Evolutionary conservation across 2,113 vertebrate genomes (phyloP), one percentile per base, ranked within the genome.

Genomic region (Myxocyprinus asiaticus): DNA sequence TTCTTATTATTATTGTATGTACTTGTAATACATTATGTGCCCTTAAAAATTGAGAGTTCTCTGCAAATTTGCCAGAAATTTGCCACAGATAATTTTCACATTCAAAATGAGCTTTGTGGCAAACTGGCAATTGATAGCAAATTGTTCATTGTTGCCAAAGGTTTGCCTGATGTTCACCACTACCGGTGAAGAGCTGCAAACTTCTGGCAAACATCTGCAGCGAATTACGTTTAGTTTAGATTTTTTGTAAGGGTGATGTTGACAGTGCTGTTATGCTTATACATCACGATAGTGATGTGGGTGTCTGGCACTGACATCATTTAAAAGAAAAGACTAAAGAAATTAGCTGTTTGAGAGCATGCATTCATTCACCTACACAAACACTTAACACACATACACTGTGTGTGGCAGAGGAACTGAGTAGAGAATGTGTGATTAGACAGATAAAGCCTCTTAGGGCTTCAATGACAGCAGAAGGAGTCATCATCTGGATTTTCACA

Each of bases 271-370:
- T 5, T n/a, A 9, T 6, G 14, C 10, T 12, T 55, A 70, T 12
- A 4, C 4, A 12, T 42, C 22, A 33, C 22, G 1, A 33, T 33
- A 33, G 22, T 33, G 22, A 12, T 15, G 14, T 58, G 22, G 69
- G 43, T 72, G 42, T 12, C 22, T 33, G 22, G 22, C 22, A 33
- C 22, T 33, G 22, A 33, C 22, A 33, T 1, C 7, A 59, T 47
- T 53, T 22, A 56, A 33, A 4, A 71, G 22, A 4, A 6, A 70
- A 55, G 7, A 43, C 44, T 48, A 6, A 48, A 22, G 7, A 62
- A 6, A 74, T 61, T 61, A 62, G 43, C 3, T 62, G 4, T 47
- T 72, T 59, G 33, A 55, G 50, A 15, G 47, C 58, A 80, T 53
- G 42, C 22, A 65, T 9, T 33, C 33, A 33, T n/a, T 51, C 58